Evolutionary conservation across 2,888 invertebrate genomes (phyloP), one percentile per base, ranked within the genome.

Genomic region (Bruchidius siliquastri): DNA sequence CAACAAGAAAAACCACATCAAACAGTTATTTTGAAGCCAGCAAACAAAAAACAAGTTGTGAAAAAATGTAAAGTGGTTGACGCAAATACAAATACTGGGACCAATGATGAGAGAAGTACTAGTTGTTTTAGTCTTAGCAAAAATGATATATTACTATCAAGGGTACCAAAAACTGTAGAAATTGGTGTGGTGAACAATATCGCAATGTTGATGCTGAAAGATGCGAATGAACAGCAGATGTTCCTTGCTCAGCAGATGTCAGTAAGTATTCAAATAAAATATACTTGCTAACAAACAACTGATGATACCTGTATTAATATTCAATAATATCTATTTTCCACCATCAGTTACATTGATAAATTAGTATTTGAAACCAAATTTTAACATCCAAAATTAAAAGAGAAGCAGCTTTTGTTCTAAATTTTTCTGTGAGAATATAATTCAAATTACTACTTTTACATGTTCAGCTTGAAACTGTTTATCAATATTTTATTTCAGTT

Each of bases 201-300:
- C 10, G 68, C 68, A 67, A 30, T 21, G 18, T 4, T 74, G 21
- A 69, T 69, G 66, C 71, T 76, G 20, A 74, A 71, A 49, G 74
- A 76, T 71, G 67, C n/a, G 20, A 68, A 69, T 20, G 74, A 72
- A n/a, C 30, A 72, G 21, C 74, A 72, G n/a, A 71, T 76, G 22
- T 73, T 76, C 49, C n/a, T 69, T 8, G 22, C 74, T 18, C 76
- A 76, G 22, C 67, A 74, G 20, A 69, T 76, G 67, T 22, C 69
- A 70, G 76, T 76, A 72, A 71, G 22, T 72, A 68, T 10, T 70
- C 30, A n/a, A n/a, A n/a, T n/a, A n/a, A n/a, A n/a, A n/a, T n/a
- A n/a, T n/a, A n/a, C n/a, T n/a, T n/a, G n/a, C n/a, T n/a, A n/a
- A n/a, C n/a, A n/a, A n/a, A n/a, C n/a, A n/a, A n/a, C n/a, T n/a